Evolutionary conservation across 1,140 invertebrate genomes (phyloP).

Genomic region (Tetranychus urticae): DNA sequence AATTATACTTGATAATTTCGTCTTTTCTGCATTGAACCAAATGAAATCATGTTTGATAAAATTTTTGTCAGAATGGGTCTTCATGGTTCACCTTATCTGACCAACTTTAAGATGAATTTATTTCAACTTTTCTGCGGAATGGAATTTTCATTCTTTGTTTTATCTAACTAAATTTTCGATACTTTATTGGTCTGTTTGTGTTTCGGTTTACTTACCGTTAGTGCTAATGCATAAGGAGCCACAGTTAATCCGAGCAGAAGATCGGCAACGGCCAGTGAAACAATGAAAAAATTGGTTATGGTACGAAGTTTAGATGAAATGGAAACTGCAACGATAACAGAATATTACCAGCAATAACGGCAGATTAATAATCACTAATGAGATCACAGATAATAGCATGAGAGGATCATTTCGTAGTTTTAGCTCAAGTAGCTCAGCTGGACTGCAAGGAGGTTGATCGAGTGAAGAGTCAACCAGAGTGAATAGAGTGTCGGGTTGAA

Average conservation of each 20-base stretch:
- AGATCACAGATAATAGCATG: slow-evolving; percentile 41
- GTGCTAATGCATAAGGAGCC: slow-evolving; percentile 64
- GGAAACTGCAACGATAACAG: slow-evolving; percentile 69
- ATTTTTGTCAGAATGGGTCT: too few species aligned
- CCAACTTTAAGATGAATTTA: too few species aligned
- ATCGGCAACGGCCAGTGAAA: slow-evolving; percentile 75
- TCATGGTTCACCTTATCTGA: too few species aligned
- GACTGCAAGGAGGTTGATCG: not conserved
- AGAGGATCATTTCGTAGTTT: slow-evolving; percentile 29
- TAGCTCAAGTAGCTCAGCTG: not conserved
- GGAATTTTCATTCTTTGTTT: too few species aligned
- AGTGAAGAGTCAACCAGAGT: not conserved
- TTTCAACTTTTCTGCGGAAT: too few species aligned
- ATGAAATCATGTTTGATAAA: too few species aligned
- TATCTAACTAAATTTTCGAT: not conserved
- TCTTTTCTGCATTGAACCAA: too few species aligned
- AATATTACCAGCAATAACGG: slow-evolving; percentile 61
- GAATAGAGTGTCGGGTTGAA: too few species aligned
- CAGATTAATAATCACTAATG: slow-evolving; percentile 51
- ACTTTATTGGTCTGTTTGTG: too few species aligned
- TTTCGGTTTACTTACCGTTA: slow-evolving; percentile 40
- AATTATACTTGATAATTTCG: too few species aligned
- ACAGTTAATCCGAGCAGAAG: slow-evolving; percentile 68
- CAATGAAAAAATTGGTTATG: slow-evolving; percentile 84
- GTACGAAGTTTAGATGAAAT: slow-evolving; percentile 60